phyloP scores from a whole-genome alignment of 1,140 invertebrate species.

The Battus philenor region DNA sequence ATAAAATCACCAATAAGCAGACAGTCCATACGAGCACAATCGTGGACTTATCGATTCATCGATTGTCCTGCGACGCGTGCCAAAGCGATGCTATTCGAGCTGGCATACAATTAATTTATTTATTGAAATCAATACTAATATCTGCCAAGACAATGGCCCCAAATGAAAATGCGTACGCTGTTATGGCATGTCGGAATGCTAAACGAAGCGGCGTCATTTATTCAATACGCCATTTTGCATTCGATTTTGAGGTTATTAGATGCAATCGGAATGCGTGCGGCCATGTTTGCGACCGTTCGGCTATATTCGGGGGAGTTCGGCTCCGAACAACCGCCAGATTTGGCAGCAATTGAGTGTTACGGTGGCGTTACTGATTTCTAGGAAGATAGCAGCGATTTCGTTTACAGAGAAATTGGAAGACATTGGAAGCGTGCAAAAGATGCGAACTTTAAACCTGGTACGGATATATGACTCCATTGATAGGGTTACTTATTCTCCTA shows the following conservation, averaged over 20 bases:
- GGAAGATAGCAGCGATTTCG: slow-evolving; percentile 35
- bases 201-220: slow-evolving; percentile 67
- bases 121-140: slow-evolving; percentile 75
- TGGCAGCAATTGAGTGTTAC: slow-evolving; percentile 56
- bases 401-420: slow-evolving; percentile 1
- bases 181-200: slow-evolving; percentile 71
- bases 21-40: slow-evolving; percentile 50
- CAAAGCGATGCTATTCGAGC: slow-evolving; percentile 65
- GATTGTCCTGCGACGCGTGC: slow-evolving; percentile 60
- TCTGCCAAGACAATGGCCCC: slow-evolving; percentile 70
- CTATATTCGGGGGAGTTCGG: slow-evolving; percentile 52
- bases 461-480: neutral
- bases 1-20: slow-evolving; percentile 58
- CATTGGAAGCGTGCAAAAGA: neutral
- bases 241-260: slow-evolving; percentile 74
- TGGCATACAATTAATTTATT: slow-evolving; percentile 72
- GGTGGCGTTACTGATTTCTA: slow-evolving; percentile 52
- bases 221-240: slow-evolving; percentile 71
- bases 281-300: slow-evolving; percentile 56
- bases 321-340: slow-evolving; percentile 34
- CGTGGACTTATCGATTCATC: slow-evolving; percentile 60
- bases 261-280: slow-evolving; percentile 69
- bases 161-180: slow-evolving; percentile 72
- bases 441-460: neutral
- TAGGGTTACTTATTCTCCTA: neutral